Percentiles rank a stretch among this genome's conserved stretches.
Conservation (phyloP, 2,888 invertebrate species). For the Germaria angustata region DNA sequence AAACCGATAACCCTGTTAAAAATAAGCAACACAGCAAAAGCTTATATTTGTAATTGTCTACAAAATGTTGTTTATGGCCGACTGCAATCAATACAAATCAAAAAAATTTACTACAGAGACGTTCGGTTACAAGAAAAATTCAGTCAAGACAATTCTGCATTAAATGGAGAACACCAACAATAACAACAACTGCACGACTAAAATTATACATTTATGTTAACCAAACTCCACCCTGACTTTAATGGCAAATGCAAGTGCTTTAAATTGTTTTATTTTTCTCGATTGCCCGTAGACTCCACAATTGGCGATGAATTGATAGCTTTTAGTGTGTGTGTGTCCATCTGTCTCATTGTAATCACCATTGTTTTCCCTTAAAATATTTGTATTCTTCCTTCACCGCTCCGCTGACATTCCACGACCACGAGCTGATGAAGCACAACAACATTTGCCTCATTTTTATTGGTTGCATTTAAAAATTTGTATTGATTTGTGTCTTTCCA, state of each 20-base stretch:
- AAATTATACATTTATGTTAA: slow-evolving; percentile 10
- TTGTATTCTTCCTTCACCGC: background rate
- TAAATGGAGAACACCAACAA: slow-evolving; percentile 4
- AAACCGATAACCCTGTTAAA: background rate
- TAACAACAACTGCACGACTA: background rate
- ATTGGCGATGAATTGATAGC: slow-evolving; percentile 56
- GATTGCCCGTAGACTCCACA: slow-evolving; percentile 32
- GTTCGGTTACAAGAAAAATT: slow-evolving; percentile 1
- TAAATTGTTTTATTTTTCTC: slow-evolving; percentile 48
- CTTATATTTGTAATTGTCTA: slow-evolving; percentile 47
- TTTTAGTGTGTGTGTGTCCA: background rate
- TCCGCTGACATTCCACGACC: background rate
- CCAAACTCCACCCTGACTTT: slow-evolving; percentile 28
- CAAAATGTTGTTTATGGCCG: slow-evolving; percentile 52
- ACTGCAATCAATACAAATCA: background rate
- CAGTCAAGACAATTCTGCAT: slow-evolving; percentile 50
- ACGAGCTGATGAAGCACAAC: slow-evolving; percentile 41
- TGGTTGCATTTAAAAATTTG: slow-evolving; percentile 58
- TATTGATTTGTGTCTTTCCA: slow-evolving; percentile 56
- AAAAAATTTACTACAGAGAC: background rate
- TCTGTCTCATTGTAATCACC: slow-evolving; percentile 19
- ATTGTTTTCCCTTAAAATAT: slow-evolving; percentile 28
- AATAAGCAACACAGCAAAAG: background rate
- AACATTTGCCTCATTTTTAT: slow-evolving; percentile 64
- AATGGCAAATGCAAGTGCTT: slow-evolving; percentile 37